phyloP scores from a whole-genome alignment of 2,888 invertebrate species.

The Ptycholaimellus sp. region DNA sequence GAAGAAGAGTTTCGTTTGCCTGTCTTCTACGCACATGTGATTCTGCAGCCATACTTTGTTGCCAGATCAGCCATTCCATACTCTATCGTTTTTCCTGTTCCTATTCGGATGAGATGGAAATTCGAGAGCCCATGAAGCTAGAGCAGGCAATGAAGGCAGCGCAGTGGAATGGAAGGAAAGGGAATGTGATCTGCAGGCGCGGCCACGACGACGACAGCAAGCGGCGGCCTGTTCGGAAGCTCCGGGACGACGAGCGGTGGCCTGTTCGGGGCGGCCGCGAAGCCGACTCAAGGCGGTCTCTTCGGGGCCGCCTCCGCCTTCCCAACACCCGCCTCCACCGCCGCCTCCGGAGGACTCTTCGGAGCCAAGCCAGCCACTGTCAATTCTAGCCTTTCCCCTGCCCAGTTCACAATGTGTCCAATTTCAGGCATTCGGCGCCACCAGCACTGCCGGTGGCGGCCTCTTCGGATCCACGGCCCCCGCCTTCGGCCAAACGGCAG shows the following conservation, averaged over 20 bases:
- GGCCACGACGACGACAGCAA: too few relatives aligned
- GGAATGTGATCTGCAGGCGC: too few relatives aligned
- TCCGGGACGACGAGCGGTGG: slow-evolving; percentile 24
- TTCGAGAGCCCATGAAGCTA: too few relatives aligned
- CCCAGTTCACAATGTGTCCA: neutral
- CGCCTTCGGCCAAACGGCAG: slow-evolving; percentile 3
- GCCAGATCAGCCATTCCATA: too few relatives aligned
- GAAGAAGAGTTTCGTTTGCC: too few relatives aligned
- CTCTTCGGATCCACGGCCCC: slow-evolving; percentile 8
- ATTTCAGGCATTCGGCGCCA: slow-evolving; percentile 4
- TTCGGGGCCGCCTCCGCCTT: slow-evolving; percentile 9
- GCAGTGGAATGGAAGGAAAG: too few relatives aligned
- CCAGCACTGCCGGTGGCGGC: slow-evolving; percentile 5
- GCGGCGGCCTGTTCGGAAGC: slow-evolving; percentile 34
- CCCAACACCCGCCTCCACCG: slow-evolving; percentile 1
- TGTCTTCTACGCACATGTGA: too few relatives aligned
- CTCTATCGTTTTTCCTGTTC: too few relatives aligned
- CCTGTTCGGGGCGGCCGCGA: slow-evolving; percentile 5
- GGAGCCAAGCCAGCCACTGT: slow-evolving; percentile 14
- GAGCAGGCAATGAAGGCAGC: too few relatives aligned
- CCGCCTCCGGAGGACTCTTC: slow-evolving; percentile 20
- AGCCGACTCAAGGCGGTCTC: slow-evolving; percentile 9
- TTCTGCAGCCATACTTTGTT: too few relatives aligned
- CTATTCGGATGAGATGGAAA: too few relatives aligned
- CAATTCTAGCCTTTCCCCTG: neutral